Conservation (phyloP, 1,140 invertebrate genomes). For the Heliconius hewitsoni region DNA sequence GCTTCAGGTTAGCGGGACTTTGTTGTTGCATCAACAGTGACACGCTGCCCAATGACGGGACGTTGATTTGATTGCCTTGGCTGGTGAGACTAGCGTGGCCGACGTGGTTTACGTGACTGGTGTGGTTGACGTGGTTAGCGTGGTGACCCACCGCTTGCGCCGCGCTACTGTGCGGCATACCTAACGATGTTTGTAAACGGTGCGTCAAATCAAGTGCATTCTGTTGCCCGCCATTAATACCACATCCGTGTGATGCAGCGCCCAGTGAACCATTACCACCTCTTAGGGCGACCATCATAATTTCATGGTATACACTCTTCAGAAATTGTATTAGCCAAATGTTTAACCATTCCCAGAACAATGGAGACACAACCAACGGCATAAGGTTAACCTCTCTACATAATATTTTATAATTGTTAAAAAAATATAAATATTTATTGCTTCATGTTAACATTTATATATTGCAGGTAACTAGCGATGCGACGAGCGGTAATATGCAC, state of each 20-base stretch:
- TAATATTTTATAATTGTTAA: slow-evolving; percentile 48
- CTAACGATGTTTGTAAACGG: slow-evolving; percentile 39
- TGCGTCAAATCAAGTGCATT: slow-evolving; percentile 58
- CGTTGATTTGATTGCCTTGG: slow-evolving; percentile 30
- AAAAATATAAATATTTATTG: slow-evolving; percentile 31
- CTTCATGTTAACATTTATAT: slow-evolving; percentile 37
- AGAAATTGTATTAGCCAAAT: slow-evolving; percentile 72
- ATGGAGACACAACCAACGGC: slow-evolving; percentile 66
- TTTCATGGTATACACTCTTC: slow-evolving; percentile 75
- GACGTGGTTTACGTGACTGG: slow-evolving; percentile 40
- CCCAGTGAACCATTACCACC: slow-evolving; percentile 60
- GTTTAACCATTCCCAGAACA: slow-evolving; percentile 77
- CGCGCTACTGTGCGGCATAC: slow-evolving; percentile 35
- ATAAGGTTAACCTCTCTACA: slow-evolving; percentile 50
- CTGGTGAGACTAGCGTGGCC: slow-evolving; percentile 22
- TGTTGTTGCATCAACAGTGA: slow-evolving; percentile 58
- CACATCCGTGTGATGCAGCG: slow-evolving; percentile 55
- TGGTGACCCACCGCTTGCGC: slow-evolving; percentile 53
- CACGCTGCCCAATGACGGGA: slow-evolving; percentile 47
- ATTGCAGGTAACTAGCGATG: slow-evolving; percentile 25
- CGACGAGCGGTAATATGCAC: slow-evolving; percentile 32
- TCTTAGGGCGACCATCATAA: slow-evolving; percentile 74
- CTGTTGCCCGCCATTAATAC: slow-evolving; percentile 54
- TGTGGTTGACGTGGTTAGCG: slow-evolving; percentile 41
- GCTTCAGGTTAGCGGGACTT: slow-evolving; percentile 51